phyloP scores from a whole-genome alignment of 2,797 vertebrate species.

The Molossus alvarezi region DNA sequence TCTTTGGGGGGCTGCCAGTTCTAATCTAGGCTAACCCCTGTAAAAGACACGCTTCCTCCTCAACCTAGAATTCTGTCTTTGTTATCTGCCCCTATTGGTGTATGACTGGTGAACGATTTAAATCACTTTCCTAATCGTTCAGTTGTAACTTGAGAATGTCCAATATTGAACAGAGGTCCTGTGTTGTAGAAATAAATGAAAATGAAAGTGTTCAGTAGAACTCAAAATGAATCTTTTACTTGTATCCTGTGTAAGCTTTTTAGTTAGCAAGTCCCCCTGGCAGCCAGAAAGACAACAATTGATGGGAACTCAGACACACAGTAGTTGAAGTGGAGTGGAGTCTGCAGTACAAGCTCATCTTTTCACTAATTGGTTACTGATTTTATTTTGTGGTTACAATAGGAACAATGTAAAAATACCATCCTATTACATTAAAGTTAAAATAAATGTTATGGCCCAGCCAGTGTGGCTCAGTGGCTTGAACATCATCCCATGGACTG shows the following conservation, averaged over 20 bases:
- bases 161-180: neutral
- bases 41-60: neutral
- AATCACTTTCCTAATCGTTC: neutral
- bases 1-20: neutral
- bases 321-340: neutral
- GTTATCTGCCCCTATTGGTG: neutral
- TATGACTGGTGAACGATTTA: neutral
- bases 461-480: no score
- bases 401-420: neutral
- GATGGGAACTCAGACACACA: constrained; percentile 14
- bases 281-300: neutral
- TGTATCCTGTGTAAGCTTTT: neutral
- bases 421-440: neutral
- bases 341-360: neutral
- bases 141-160: constrained; percentile 4
- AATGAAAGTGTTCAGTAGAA: neutral
- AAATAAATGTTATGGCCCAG: neutral
- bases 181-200: constrained; percentile 19
- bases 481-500: no score
- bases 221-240: neutral
- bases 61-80: neutral
- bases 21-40: neutral
- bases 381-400: constrained; percentile 53
- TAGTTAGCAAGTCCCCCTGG: neutral
- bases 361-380: constrained; percentile 47